These are phyloP conservation scores for Echinops telfairi DNA, from an alignment of 2,113 vertebrate genomes.

Conservation along the genomic window DNA sequence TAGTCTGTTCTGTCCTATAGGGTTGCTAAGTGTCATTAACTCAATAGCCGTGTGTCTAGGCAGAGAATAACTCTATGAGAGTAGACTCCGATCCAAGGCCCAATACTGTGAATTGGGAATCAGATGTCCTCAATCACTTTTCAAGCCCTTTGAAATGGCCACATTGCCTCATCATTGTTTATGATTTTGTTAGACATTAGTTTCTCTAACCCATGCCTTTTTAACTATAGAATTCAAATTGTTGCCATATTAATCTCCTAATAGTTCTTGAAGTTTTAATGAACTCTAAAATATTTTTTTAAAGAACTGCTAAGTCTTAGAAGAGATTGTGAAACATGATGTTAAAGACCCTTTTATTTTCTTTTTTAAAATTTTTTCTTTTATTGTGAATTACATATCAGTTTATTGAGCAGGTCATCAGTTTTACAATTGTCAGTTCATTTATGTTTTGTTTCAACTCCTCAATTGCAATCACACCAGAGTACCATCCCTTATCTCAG, in stretches of 20 bases:
- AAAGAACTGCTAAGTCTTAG: neutral
- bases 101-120: neutral
- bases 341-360: neutral
- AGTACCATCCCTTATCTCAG: too few relatives aligned
- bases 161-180: neutral
- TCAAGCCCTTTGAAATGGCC: neutral
- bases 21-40: too few relatives aligned
- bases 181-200: neutral
- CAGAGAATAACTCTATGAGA: neutral
- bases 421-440: too few relatives aligned
- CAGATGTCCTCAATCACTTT: neutral
- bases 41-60: too few relatives aligned
- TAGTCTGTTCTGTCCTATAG: too few relatives aligned
- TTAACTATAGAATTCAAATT: neutral
- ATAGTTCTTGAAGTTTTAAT: neutral
- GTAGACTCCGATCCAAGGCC: neutral
- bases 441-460: too few relatives aligned
- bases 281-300: neutral
- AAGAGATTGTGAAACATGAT: neutral
- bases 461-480: too few relatives aligned
- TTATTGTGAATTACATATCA: too few relatives aligned
- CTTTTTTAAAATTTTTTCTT: too few relatives aligned
- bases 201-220: neutral
- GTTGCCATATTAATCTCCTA: neutral
- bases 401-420: too few relatives aligned